phyloP scores from a whole-genome alignment of 2,113 vertebrate genomes.

The Gulo gulo region DNA sequence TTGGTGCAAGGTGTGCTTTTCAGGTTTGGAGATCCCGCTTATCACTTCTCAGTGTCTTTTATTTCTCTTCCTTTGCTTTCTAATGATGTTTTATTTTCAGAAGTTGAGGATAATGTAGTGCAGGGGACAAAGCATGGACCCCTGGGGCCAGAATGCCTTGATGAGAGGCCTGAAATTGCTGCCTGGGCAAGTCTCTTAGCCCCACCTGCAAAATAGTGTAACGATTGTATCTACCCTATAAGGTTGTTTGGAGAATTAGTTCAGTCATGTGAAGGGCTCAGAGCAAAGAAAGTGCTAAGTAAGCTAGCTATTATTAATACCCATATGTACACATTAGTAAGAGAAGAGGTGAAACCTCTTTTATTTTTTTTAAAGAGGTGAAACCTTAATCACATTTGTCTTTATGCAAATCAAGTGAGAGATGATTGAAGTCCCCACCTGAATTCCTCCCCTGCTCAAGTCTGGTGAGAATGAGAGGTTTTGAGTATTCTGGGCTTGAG shows the following conservation, averaged over 20 bases:
- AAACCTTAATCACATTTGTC: constrained; percentile 28
- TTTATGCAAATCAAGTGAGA: background rate
- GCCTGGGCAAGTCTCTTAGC: background rate
- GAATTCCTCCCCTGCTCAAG: background rate
- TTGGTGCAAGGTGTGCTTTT: background rate
- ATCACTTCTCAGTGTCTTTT: background rate
- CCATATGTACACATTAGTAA: background rate
- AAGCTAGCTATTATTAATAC: background rate
- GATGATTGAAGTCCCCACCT: background rate
- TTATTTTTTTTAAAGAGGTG: background rate
- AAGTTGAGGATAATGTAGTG: background rate
- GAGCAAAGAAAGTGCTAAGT: background rate
- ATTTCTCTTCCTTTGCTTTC: background rate
- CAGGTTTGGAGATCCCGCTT: background rate
- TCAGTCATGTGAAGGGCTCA: background rate
- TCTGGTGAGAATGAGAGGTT: background rate
- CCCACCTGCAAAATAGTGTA: background rate
- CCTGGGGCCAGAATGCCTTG: background rate
- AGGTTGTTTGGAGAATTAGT: background rate
- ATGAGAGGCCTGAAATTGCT: background rate
- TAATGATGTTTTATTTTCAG: background rate
- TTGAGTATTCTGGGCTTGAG: background rate
- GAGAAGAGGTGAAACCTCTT: background rate
- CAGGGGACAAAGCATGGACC: background rate
- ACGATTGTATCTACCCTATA: background rate